Conservation (phyloP, 2,888 invertebrate species). For the Shargacucullia verbasci region DNA sequence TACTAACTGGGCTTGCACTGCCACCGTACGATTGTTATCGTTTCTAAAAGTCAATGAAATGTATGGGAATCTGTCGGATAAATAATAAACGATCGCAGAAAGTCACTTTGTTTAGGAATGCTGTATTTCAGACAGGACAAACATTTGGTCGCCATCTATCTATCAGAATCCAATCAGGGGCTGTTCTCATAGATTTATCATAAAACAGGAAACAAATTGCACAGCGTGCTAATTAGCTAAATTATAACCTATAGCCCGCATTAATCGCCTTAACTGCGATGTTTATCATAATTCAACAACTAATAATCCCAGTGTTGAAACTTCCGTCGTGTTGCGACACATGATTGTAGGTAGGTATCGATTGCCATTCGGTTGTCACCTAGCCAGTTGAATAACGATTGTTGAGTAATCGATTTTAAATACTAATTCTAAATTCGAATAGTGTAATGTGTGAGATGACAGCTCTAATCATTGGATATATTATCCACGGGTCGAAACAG, state of each 20-base stretch:
- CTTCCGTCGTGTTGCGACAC: slow-evolving; percentile 80
- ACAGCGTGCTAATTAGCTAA: slow-evolving; percentile 59
- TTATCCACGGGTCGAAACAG: slow-evolving; percentile 41
- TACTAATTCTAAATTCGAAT: slow-evolving; percentile 53
- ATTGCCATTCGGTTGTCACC: slow-evolving; percentile 78
- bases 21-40: no score
- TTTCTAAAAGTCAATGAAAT: no score
- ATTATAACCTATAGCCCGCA: slow-evolving; percentile 60
- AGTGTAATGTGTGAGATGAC: slow-evolving; percentile 59
- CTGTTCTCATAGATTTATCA: slow-evolving; percentile 12
- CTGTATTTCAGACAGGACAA: no score
- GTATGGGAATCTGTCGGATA: no score
- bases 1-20: no score
- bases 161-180: background rate
- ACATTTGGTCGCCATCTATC: no score
- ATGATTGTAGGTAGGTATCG: slow-evolving; percentile 72
- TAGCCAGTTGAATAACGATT: slow-evolving; percentile 79
- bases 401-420: slow-evolving; percentile 75
- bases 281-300: slow-evolving; percentile 75
- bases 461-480: slow-evolving; percentile 59
- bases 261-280: slow-evolving; percentile 74
- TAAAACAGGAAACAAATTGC: slow-evolving; percentile 55
- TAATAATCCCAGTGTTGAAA: slow-evolving; percentile 77
- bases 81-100: no score
- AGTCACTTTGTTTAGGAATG: no score